Conservation (phyloP, 37 sponge, comb jelly and placozoan species). For the Eunapius fragilis region DNA sequence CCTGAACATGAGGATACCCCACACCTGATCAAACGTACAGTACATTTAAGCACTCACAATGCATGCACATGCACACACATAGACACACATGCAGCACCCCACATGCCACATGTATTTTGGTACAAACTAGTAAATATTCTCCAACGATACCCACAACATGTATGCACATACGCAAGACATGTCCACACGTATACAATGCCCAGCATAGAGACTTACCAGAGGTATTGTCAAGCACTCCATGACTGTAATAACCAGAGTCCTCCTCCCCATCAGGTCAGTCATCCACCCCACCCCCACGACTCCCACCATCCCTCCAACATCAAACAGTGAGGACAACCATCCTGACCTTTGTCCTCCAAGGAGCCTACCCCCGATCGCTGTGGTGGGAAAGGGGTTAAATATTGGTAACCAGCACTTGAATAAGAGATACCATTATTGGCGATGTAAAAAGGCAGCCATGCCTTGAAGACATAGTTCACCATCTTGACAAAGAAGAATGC, state of each 20-base stretch:
- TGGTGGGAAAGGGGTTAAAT: not conserved
- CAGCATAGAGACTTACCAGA: not conserved
- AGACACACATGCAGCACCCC: too few species aligned
- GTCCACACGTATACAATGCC: not conserved
- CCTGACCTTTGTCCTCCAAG: slow-evolving; percentile 47
- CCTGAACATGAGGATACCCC: too few species aligned
- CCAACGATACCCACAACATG: too few species aligned
- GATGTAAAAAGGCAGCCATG: slow-evolving; percentile 86
- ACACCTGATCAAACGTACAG: not conserved
- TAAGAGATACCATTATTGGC: slow-evolving; percentile 4
- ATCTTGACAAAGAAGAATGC: slow-evolving; percentile 82
- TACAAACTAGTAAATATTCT: too few species aligned
- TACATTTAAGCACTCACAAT: not conserved
- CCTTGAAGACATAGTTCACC: slow-evolving; percentile 83
- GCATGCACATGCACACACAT: not conserved
- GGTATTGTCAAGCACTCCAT: not conserved
- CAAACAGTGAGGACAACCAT: slow-evolving; percentile 73
- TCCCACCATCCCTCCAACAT: slow-evolving; percentile 89
- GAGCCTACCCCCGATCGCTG: slow-evolving; percentile 3
- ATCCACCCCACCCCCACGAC: not conserved
- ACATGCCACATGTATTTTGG: too few species aligned
- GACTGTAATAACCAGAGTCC: not conserved
- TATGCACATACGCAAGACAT: too few species aligned
- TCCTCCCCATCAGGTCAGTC: not conserved
- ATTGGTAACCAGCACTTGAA: not conserved